Base-by-base conservation (phyloP, 2,113 vertebrate genomes). In the Silurus glanis region DNA sequence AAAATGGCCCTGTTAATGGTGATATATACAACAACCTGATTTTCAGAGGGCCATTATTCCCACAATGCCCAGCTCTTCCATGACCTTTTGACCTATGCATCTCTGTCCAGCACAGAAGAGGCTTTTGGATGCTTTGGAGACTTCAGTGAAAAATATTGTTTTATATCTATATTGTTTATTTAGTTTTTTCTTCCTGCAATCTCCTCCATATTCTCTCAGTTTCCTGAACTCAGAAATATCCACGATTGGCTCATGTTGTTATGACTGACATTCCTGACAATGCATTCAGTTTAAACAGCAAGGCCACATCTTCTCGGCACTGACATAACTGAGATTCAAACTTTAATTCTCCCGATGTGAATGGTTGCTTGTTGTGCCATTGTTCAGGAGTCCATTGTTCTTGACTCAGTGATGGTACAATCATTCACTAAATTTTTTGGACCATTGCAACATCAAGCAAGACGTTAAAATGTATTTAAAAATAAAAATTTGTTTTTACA, bases 1-100 rank as follows among this genome's bases (percentile, higher is more conserved):
- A 87, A 94, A 94, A 94, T 92, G 95, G 95, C 94, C 96, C 96
- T 96, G 25, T 98, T 98, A 97, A 98, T 97, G 97, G 97, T 98
- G 97, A 98, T 97, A 95, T 96, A 98, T 98, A 97, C 96, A 95
- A 94, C 95, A 93, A 89, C 89, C 92, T 90, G 92, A 93, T 93
- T 95, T 95, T 96, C 94, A 94, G 92, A 95, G 95, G 94, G 97
- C 96, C 96, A 97, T 97, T 96, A 95, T 95, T 97, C 96, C 95
- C 96, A 95, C 95, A 96, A 96, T 97, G 96, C 96, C 95, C 93
- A 95, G 95, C 95, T 94, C 91, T 94, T 94, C 89, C 83, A 90
- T 95, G 97, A 98, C 97, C 97, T 95, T 94, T 93, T 97, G 96
- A 97, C 97, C 97, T 37, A 37, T 37, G 37, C 93, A 92, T 95